Base-by-base conservation (phyloP, 2,113 vertebrate species). In the Oostethus manadensis region DNA sequence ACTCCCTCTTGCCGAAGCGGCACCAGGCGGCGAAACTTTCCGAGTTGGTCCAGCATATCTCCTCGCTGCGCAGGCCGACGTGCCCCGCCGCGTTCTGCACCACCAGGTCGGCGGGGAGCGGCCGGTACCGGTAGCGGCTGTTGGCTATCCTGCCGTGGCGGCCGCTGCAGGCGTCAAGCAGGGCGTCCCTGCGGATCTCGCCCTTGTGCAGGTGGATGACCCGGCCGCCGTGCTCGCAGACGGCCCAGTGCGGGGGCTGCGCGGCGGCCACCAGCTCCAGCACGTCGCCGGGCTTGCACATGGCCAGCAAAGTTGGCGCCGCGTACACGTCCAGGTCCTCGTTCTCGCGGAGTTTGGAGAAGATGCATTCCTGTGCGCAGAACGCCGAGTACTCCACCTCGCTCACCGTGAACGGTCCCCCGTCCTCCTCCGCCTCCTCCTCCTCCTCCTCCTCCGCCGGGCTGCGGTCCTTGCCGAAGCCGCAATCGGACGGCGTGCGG, bases 11-110 rank as follows among this genome's bases (percentile, higher is more conserved):
- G 60, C 97, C 97, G 60, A 98, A 99, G 83, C 96, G 93, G 89
- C 97, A 99, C 96, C 97, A 99, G 72, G 97, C 96, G 67, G 97
- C 97, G 88, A 99, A 99, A 89, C 97, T 98, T 90, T 99, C 97
- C 9, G 96, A 98, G 93, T 97, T 94, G 74, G 93, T 94, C 97
- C 97, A 99, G 92, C 95, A 96, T 80, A 97, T 94, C 84, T 98
- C 96, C 67, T 90, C 91, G 82, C 93, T 92, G 79, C 92, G 91
- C 76, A 98, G 90, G 60, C 96, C 96, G 83, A 99, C 83, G 88
- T 98, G 95, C 75, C 94, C 93, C 74, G 87, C 92, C 43, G 97
- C 96, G 89, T 98, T 98, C 89, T 98, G 97, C 91, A 98, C 92
- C 86, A 99, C 96, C 82, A 98, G 88, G 84, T 97, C 94, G 1